A percentile compares a stretch with the other conserved stretches of the same genome.
Evolutionary conservation across 2,888 invertebrate genomes (phyloP).

Genomic region (Ditylenchus weischeri): DNA sequence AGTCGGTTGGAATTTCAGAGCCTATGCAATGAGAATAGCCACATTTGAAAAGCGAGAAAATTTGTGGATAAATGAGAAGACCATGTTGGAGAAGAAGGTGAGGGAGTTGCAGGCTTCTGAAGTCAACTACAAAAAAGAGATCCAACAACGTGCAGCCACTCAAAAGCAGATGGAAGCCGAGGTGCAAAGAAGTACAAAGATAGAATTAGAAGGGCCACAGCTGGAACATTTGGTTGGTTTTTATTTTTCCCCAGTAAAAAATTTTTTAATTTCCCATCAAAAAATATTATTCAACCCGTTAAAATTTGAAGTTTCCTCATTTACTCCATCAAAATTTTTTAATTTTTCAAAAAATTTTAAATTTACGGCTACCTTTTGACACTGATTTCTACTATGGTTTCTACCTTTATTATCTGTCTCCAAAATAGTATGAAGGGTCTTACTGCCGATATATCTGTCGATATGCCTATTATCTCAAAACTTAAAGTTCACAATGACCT

Average conservation of each 20-base stretch:
- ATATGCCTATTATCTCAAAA: no score
- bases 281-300: background rate
- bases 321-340: no score
- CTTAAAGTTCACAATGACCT: no score
- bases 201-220: conserved; percentile 1
- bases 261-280: background rate
- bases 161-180: background rate
- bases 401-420: no score
- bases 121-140: background rate
- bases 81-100: conserved; percentile 13
- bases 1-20: conserved; percentile 13
- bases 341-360: no score
- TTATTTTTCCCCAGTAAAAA: background rate
- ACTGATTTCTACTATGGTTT: no score
- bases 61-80: conserved; percentile 24
- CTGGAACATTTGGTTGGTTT: conserved; percentile 9
- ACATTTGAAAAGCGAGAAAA: conserved; percentile 24
- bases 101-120: conserved; percentile 16
- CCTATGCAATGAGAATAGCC: conserved; percentile 12
- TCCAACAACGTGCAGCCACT: background rate
- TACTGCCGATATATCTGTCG: no score
- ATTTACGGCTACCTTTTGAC: no score
- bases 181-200: no score
- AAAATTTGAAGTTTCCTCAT: no score
- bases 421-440: no score